Percentiles rank a stretch among this genome's conserved stretches.
phyloP scores from a whole-genome alignment of 2,888 invertebrate genomes.

The Marronus borbonicus region DNA sequence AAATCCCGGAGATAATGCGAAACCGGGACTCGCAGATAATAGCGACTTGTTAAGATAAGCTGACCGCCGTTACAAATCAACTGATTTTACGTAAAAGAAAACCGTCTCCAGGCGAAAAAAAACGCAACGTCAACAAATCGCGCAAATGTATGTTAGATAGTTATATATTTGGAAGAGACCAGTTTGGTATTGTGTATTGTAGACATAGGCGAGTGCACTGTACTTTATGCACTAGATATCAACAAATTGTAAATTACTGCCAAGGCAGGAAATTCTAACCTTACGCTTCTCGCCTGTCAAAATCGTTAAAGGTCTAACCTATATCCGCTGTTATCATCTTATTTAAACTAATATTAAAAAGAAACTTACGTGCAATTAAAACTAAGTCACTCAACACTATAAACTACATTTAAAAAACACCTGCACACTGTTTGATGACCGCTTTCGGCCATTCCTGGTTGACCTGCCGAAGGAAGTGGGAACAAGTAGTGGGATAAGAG shows the following conservation, averaged over 20 bases:
- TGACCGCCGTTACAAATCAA: conserved; percentile 3
- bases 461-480: conserved; percentile 70
- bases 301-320: conserved; percentile 40
- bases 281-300: conserved; percentile 44
- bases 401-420: conserved; percentile 69
- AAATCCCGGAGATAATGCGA: conserved; percentile 28
- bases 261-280: conserved; percentile 47
- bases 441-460: conserved; percentile 71
- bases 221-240: conserved; percentile 69
- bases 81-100: conserved; percentile 30
- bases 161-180: conserved; percentile 66
- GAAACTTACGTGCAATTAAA: conserved; percentile 57
- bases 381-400: conserved; percentile 60
- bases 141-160: conserved; percentile 59
- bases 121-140: conserved; percentile 59
- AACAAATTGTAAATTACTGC: conserved; percentile 62
- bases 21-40: conserved; percentile 37
- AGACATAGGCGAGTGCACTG: conserved; percentile 62
- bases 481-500: conserved; percentile 62
- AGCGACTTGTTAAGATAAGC: conserved; percentile 13
- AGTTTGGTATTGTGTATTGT: conserved; percentile 54
- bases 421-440: conserved; percentile 69
- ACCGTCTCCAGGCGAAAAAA: conserved; percentile 53
- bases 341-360: conserved; percentile 39
- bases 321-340: conserved; percentile 48